Percentiles rank a stretch among this genome's conserved stretches.
Conservation (phyloP, 1,140 invertebrate species). For the Hyphantria cunea region DNA sequence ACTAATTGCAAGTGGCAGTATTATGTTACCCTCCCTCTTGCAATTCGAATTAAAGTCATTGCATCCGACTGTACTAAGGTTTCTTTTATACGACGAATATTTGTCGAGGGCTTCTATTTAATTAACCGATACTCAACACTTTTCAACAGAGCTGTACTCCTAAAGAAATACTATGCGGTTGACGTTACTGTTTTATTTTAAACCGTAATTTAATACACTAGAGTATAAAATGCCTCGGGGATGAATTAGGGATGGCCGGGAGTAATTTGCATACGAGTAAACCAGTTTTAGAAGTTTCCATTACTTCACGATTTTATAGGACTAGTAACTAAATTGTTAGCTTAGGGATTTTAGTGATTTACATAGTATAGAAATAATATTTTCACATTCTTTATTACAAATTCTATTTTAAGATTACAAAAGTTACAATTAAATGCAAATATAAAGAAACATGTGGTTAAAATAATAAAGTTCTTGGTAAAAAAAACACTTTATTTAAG, state of each 20-base stretch:
- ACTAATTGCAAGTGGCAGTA: neutral
- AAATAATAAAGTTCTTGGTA: too few species aligned
- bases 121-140: slow-evolving; percentile 61
- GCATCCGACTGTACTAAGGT: slow-evolving; percentile 44
- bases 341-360: too few species aligned
- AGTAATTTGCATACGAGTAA: slow-evolving; percentile 45
- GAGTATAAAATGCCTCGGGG: slow-evolving; percentile 33
- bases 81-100: slow-evolving; percentile 50
- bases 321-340: neutral
- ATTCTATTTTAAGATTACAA: too few species aligned
- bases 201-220: slow-evolving; percentile 30
- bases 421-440: too few species aligned
- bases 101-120: slow-evolving; percentile 54
- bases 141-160: slow-evolving; percentile 28
- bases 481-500: too few species aligned
- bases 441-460: too few species aligned
- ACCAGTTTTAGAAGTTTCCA: slow-evolving; percentile 43
- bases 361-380: too few species aligned
- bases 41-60: slow-evolving; percentile 35
- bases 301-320: slow-evolving; percentile 19
- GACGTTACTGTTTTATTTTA: slow-evolving; percentile 22
- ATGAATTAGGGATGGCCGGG: slow-evolving; percentile 29
- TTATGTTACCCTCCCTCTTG: slow-evolving; percentile 7
- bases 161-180: slow-evolving; percentile 15
- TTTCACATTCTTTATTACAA: too few species aligned